Base-by-base conservation (phyloP, 2,888 invertebrate genomes). In the Omphaloscelis lunosa region DNA sequence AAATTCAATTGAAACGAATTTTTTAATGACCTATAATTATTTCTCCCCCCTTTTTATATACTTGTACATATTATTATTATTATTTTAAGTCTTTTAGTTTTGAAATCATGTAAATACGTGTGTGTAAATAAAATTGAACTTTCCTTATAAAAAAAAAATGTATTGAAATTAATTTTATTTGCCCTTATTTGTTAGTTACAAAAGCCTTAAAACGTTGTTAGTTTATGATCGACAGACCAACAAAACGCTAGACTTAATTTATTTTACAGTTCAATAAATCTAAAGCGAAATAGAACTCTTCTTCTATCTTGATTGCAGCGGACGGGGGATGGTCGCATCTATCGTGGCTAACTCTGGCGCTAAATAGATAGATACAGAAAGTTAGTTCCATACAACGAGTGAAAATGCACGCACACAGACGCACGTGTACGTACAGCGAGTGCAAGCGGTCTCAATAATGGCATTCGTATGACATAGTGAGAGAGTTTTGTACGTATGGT, bases 271-370 rank as follows among this genome's bases (percentile, higher is more conserved):
- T 63, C 59, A 71, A 79, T 76, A 77, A 67, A 74, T 80, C 77
- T 72, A 53, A 77, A 77, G 45, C 15, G 68, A 62, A 72, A 80
- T 74, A 67, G 23, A 73, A 73, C 41, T 67, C 45, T 81, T 79
- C 27, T 70, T 1, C 1, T 2, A 85, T 85, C 82, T 83, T 76
- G 75, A 87, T 87, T 83, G 82, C 77, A 77, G 63, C 48, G 67
- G 56, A 67, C 63, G 56, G 29, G 69, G 58, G 66, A 67, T 34
- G 59, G 75, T 58, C 72, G 48, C 76, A 34, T 68, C 58, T 53
- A 45, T 79, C 68, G 76, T 53, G 59, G 20, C 41, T 41, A 45
- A 53, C 73, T 78, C 7, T 15, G 20, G 7, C 41, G 2, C 12
- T 7, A 17, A 20, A 41, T n/a, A 58, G 11, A n/a, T 34, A n/a